A percentile compares a stretch with the other conserved stretches of the same genome.
These are phyloP conservation scores for Ligdia adustata DNA, from an alignment of 2,888 invertebrate species.

Conservation along the genomic window DNA sequence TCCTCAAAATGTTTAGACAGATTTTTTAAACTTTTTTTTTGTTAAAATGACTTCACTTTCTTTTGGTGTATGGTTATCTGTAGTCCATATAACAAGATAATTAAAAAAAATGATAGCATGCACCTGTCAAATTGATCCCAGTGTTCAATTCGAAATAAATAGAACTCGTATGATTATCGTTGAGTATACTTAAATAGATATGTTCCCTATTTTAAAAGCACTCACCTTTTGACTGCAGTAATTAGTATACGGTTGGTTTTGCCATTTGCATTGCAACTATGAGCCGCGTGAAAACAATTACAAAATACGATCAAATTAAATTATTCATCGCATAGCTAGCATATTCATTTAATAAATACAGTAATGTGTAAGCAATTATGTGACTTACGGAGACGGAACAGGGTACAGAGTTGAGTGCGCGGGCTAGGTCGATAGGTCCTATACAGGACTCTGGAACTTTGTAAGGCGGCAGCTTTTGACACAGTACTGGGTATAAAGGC, in stretches of 20 bases:
- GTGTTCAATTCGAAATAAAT: too few relatives aligned
- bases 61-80: too few relatives aligned
- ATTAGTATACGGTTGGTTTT: conserved; percentile 69
- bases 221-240: conserved; percentile 77
- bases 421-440: conserved; percentile 92
- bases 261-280: conserved; percentile 78
- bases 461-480: conserved; percentile 81
- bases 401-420: conserved; percentile 92
- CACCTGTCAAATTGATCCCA: too few relatives aligned
- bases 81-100: too few relatives aligned
- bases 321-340: not conserved
- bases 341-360: too few relatives aligned
- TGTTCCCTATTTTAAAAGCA: too few relatives aligned
- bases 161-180: too few relatives aligned
- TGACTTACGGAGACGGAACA: conserved; percentile 91
- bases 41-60: too few relatives aligned
- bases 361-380: conserved; percentile 6
- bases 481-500: conserved; percentile 91
- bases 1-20: too few relatives aligned
- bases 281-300: conserved; percentile 63
- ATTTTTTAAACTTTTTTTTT: too few relatives aligned
- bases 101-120: too few relatives aligned
- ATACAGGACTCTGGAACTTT: conserved; percentile 70
- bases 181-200: too few relatives aligned
- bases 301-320: conserved; percentile 8